These are phyloP conservation scores for Osmerus mordax DNA, from an alignment of 2,113 vertebrate genomes.

Conservation along the genomic window DNA sequence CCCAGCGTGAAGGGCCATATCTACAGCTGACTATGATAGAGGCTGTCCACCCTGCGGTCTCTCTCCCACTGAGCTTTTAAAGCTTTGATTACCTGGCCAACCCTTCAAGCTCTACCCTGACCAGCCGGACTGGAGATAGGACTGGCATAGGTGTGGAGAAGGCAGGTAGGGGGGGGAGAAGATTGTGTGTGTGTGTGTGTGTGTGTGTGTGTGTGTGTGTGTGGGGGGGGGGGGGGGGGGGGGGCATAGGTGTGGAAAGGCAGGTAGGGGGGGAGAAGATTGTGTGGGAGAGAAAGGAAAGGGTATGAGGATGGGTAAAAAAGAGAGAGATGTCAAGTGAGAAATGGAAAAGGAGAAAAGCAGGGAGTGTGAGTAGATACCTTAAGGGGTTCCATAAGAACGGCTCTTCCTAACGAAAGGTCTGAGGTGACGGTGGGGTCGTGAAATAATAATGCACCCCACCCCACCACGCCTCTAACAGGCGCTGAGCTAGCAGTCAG, in stretches of 20 bases:
- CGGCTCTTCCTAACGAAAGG: slow-evolving; percentile 22
- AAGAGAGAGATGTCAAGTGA: not conserved
- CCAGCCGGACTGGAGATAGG: no score
- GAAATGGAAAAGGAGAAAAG: not conserved
- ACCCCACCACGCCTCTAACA: not conserved
- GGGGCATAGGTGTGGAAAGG: not conserved
- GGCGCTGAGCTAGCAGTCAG: slow-evolving; percentile 4
- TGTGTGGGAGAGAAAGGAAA: not conserved
- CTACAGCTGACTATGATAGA: no score
- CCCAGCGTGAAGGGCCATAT: no score
- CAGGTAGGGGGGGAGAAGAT: not conserved
- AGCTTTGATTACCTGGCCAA: no score
- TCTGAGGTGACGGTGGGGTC: slow-evolving; percentile 32
- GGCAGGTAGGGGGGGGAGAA: not conserved
- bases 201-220: no score
- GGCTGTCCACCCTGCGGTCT: no score
- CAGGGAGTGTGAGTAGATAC: not conserved
- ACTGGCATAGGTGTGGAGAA: not conserved
- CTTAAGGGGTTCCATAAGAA: slow-evolving; percentile 23
- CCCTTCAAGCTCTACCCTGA: no score
- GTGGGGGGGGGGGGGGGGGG: no score
- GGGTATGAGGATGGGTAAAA: not conserved
- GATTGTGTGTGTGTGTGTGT: no score
- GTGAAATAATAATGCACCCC: slow-evolving; percentile 40
- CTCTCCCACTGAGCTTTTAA: no score